Percentiles rank a stretch among this genome's conserved stretches.
phyloP scores from a whole-genome alignment of 2,888 invertebrate genomes.

The Trachelus troglodyta region DNA sequence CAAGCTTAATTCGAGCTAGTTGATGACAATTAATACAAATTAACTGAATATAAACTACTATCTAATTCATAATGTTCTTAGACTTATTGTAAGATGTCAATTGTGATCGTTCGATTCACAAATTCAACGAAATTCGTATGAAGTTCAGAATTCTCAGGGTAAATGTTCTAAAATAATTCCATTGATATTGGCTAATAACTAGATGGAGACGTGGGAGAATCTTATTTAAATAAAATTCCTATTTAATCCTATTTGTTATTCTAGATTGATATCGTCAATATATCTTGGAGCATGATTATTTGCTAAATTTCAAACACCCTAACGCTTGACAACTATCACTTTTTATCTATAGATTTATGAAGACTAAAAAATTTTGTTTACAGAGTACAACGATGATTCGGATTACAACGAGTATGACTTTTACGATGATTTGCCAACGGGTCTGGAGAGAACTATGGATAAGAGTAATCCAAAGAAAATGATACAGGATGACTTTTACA shows the following conservation, averaged over 20 bases:
- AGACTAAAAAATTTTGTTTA: slow-evolving; percentile 11
- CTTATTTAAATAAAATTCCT: neutral
- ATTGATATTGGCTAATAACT: neutral
- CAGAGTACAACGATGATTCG: slow-evolving; percentile 54
- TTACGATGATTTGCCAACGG: slow-evolving; percentile 45
- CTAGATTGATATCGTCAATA: neutral
- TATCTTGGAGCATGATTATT: neutral
- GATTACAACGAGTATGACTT: slow-evolving; percentile 52
- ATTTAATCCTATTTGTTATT: neutral
- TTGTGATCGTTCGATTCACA: neutral
- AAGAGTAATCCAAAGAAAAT: slow-evolving; percentile 24
- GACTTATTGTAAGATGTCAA: neutral
- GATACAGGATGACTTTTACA: slow-evolving; percentile 50
- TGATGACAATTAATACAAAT: slow-evolving; percentile 35
- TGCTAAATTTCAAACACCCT: neutral
- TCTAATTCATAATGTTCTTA: slow-evolving; percentile 8
- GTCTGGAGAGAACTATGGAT: slow-evolving; percentile 26
- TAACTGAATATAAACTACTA: slow-evolving; percentile 4
- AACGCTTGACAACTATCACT: neutral
- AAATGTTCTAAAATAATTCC: neutral
- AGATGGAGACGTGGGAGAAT: neutral
- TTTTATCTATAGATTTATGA: neutral
- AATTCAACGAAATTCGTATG: neutral
- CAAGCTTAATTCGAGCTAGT: slow-evolving; percentile 37
- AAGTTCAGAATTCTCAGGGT: neutral